Percentiles rank a stretch among this genome's conserved stretches.
phyloP scores from a whole-genome alignment of 2,888 invertebrate species.

The Mystacides longicornis region DNA sequence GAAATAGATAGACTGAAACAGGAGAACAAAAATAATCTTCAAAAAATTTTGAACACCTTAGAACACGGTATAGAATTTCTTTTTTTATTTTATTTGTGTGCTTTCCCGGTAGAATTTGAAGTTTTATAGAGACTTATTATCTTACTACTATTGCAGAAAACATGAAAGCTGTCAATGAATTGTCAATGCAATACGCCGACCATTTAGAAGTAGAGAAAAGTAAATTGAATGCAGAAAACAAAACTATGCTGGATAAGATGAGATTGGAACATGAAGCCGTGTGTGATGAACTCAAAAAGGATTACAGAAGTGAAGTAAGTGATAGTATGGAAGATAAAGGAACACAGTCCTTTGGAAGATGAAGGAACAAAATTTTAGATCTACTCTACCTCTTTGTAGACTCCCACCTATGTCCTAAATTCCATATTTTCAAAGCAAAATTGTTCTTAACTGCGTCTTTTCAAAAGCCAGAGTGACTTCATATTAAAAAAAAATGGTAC shows the following conservation, averaged over 20 bases:
- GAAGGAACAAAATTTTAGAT: too few relatives aligned
- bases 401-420: too few relatives aligned
- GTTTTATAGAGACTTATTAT: not conserved
- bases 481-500: too few relatives aligned
- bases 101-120: not conserved
- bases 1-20: slow-evolving; percentile 33
- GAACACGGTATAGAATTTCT: slow-evolving; percentile 33
- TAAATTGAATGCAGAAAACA: slow-evolving; percentile 48
- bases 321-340: too few relatives aligned
- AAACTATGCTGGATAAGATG: slow-evolving; percentile 46
- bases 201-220: slow-evolving; percentile 42
- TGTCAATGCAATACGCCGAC: slow-evolving; percentile 41
- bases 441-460: too few relatives aligned
- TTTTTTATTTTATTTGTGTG: not conserved
- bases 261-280: slow-evolving; percentile 52
- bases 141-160: slow-evolving; percentile 33
- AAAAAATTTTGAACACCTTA: slow-evolving; percentile 27
- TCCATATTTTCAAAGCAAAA: too few relatives aligned
- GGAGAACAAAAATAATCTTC: slow-evolving; percentile 25
- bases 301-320: slow-evolving; percentile 56
- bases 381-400: too few relatives aligned
- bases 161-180: slow-evolving; percentile 38
- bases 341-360: too few relatives aligned
- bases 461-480: too few relatives aligned
- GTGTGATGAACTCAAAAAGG: slow-evolving; percentile 53